Evolutionary conservation across 2,797 vertebrate species (phyloP).

Genomic region (Nasua narica): DNA sequence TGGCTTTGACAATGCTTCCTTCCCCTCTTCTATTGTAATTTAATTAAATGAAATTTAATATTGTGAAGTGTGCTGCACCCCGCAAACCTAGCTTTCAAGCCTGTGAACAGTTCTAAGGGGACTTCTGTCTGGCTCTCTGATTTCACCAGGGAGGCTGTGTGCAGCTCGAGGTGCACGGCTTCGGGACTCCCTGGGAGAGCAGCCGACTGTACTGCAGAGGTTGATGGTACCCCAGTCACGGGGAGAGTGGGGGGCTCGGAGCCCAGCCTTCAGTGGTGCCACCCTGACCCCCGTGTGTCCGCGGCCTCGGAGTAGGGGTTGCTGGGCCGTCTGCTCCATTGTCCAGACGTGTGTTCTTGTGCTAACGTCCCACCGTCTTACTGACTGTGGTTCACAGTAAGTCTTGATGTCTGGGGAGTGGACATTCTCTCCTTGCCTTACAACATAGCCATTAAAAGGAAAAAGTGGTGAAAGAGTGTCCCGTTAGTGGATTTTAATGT

Average conservation of each 20-base stretch:
- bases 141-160: neutral
- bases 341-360: neutral
- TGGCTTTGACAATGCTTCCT: neutral
- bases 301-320: neutral
- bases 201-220: rapidly evolving
- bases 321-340: neutral
- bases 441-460: neutral
- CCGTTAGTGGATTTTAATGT: neutral
- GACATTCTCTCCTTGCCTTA: neutral
- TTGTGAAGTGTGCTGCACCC: neutral
- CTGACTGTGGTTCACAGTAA: neutral
- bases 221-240: rapidly evolving
- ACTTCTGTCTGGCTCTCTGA: neutral
- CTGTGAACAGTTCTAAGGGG: neutral
- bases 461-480: neutral
- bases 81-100: neutral
- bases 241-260: neutral
- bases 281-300: rapidly evolving
- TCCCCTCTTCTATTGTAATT: neutral
- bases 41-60: conserved; percentile 7
- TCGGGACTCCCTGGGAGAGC: neutral
- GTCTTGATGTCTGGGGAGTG: neutral
- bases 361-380: neutral
- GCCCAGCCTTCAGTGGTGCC: neutral
- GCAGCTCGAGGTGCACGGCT: rapidly evolving